These are phyloP conservation scores for Rhombomys opimus DNA, from an alignment of 2,113 vertebrate genomes.

Conservation along the genomic window DNA sequence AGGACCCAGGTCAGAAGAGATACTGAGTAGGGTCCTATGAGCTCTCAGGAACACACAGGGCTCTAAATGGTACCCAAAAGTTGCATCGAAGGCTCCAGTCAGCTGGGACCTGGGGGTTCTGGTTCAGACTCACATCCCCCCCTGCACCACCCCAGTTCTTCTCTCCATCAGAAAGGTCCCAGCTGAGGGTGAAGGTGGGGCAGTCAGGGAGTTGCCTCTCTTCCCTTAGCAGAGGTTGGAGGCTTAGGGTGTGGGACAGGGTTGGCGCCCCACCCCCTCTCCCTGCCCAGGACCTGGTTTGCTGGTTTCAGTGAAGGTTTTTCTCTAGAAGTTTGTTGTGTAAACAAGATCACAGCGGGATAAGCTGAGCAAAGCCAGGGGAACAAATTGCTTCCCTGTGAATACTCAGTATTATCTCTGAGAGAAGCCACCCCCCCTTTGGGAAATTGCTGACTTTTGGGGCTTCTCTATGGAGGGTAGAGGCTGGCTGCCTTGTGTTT, in stretches of 20 bases:
- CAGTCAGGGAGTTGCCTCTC: background rate
- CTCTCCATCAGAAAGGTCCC: background rate
- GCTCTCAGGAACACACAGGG: background rate
- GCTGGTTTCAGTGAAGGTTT: constrained; percentile 56
- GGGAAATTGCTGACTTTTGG: constrained; percentile 25
- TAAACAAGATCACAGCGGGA: constrained; percentile 62
- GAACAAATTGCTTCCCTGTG: constrained; percentile 64
- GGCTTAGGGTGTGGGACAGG: background rate
- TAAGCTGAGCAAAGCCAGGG: background rate
- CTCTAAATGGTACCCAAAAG: background rate
- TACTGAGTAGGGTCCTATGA: background rate
- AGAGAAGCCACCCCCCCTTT: constrained; percentile 1
- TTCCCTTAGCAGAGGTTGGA: background rate
- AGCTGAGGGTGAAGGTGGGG: background rate
- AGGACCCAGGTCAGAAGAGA: background rate
- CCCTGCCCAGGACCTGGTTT: constrained; percentile 36
- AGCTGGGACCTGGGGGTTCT: background rate
- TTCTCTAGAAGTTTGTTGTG: constrained; percentile 70
- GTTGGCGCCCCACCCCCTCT: background rate
- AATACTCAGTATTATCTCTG: constrained; percentile 2
- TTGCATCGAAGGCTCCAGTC: background rate
- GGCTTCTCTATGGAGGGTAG: constrained; percentile 1
- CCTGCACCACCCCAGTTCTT: too few relatives aligned
- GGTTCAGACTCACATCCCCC: background rate
- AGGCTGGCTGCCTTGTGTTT: background rate